Evolutionary conservation across 2,888 invertebrate genomes (phyloP), one percentile per base, ranked within the genome.

Genomic region (Calliopum simillimum): DNA sequence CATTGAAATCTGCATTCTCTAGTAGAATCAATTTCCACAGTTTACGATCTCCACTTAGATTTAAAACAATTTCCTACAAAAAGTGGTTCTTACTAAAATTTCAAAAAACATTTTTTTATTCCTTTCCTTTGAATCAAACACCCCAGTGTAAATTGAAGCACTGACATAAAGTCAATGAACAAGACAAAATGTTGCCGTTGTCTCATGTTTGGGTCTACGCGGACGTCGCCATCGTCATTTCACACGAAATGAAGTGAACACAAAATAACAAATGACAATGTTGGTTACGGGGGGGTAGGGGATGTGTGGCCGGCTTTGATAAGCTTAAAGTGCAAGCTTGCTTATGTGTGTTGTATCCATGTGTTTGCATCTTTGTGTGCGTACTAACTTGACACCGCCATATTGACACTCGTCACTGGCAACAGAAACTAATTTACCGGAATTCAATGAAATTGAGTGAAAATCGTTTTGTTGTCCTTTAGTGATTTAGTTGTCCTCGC

Each of bases 361-460:
- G 33, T 49, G 16, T 5, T 56, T 5, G 14, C 23, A 23, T 19
- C 55, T 25, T 56, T 56, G 49, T 49, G 16, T n/a, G 33, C 25
- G 47, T n/a, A 12, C 49, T 47, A 13, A 41, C 53, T 44, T 41
- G 16, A 13, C 11, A 65, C 69, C 56, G 47, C 59, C 59, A 70
- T 74, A 75, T 73, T 75, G 75, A 73, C 74, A 73, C 73, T 71
- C 74, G 73, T 73, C 73, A 69, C 67, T 61, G 69, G 70, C 74
- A 76, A 74, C 74, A 75, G n/a, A n/a, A 78, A 78, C 79, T 79
- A 79, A 80, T 80, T 80, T 79, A 78, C 75, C 75, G 79, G 78
- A 77, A 78, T 79, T 76, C 79, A 79, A 78, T 79, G 80, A 80
- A 80, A 80, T 80, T 78, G 77, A 78, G 79, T 79, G 79, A 77